These are phyloP conservation scores for Euplagia quadripunctaria DNA, from an alignment of 2,888 invertebrate genomes.

Conservation along the genomic window DNA sequence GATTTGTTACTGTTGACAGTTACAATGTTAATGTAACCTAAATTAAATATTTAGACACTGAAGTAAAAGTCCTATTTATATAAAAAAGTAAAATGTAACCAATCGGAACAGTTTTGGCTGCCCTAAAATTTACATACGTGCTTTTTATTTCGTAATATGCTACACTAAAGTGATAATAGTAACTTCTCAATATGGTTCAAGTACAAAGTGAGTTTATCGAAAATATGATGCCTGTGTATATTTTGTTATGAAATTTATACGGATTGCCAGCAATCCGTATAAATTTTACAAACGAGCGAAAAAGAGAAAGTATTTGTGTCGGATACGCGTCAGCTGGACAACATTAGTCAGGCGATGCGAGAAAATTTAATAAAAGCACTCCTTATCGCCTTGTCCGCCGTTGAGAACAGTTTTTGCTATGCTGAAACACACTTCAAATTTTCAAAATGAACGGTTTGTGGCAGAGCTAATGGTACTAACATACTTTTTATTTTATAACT, in stretches of 20 bases:
- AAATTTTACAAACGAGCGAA: slow-evolving; percentile 69
- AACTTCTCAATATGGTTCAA: slow-evolving; percentile 24
- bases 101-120: not conserved
- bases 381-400: slow-evolving; percentile 68
- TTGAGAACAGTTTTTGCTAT: slow-evolving; percentile 50
- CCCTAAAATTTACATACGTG: not conserved
- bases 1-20: slow-evolving; percentile 37
- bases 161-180: slow-evolving; percentile 24
- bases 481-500: slow-evolving; percentile 49
- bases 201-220: slow-evolving; percentile 46
- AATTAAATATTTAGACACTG: not conserved
- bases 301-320: slow-evolving; percentile 75
- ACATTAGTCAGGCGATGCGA: slow-evolving; percentile 84
- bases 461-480: slow-evolving; percentile 37
- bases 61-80: too few species aligned
- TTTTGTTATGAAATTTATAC: too few species aligned
- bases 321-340: slow-evolving; percentile 81
- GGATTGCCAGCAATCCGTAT: slow-evolving; percentile 54
- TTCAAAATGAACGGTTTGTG: slow-evolving; percentile 48
- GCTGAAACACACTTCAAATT: slow-evolving; percentile 43
- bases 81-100: not conserved
- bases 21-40: slow-evolving; percentile 14
- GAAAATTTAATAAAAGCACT: slow-evolving; percentile 85
- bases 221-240: slow-evolving; percentile 56
- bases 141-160: slow-evolving; percentile 23